Evolutionary conservation across 2,113 vertebrate genomes (phyloP).

Genomic region (Cranoglanis bouderius): DNA sequence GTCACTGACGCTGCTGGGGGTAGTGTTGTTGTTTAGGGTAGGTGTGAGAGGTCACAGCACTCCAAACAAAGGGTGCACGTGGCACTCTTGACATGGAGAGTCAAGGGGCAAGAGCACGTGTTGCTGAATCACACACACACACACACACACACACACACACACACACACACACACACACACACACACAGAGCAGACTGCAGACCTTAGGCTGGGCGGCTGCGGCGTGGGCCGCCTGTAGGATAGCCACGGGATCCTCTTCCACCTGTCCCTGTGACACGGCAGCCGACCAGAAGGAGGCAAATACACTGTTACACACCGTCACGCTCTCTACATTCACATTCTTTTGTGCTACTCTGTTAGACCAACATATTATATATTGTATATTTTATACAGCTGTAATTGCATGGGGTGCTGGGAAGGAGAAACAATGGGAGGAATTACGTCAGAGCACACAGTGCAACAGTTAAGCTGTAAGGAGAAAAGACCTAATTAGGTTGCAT

Average conservation of each 20-base stretch:
- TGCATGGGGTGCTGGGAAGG: background rate
- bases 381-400: no score
- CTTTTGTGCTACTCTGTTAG: background rate
- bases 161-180: conserved; percentile 56
- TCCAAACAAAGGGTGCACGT: conserved; percentile 34
- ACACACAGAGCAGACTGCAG: conserved; percentile 63
- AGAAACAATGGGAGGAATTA: background rate
- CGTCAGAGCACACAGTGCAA: background rate
- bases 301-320: conserved; percentile 63
- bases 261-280: conserved; percentile 72
- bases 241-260: conserved; percentile 75
- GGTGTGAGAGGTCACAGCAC: conserved; percentile 45
- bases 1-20: background rate
- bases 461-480: background rate
- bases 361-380: no score
- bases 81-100: conserved; percentile 33
- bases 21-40: conserved; percentile 26
- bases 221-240: conserved; percentile 72
- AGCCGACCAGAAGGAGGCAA: conserved; percentile 51
- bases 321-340: background rate
- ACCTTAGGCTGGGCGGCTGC: conserved; percentile 77
- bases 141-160: conserved; percentile 44
- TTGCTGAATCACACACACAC: conserved; percentile 44
- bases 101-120: conserved; percentile 16
- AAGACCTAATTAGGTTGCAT: conserved; percentile 21